Base-by-base conservation (phyloP, 2,113 vertebrate species). In the Notarius lentiginosus region DNA sequence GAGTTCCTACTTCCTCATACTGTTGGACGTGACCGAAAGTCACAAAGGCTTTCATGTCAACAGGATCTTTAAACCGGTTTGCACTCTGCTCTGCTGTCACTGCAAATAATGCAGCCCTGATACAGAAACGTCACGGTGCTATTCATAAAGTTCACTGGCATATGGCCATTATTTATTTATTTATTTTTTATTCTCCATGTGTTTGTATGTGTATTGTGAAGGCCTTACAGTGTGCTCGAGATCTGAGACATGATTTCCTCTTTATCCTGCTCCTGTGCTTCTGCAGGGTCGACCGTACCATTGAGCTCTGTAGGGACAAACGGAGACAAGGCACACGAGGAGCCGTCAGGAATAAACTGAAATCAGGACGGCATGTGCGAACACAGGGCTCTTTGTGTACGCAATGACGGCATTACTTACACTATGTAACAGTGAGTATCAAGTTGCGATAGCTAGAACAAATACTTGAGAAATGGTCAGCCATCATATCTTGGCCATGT, bases 181-280 rank as follows among this genome's bases (percentile, higher is more conserved):
- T 9, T 9, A 60, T 49, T 27, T 17, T 10, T 9, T 9, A 60
- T 49, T 56, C 11, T 76, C 68, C 7, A 0, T 58, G 80, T 68
- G 27, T 79, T 47, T 63, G 34, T 73, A 11, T n/a, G 56, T 76
- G 27, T 82, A n/a, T 20, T 86, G 24, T 0, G 47, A 27, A 58
- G 22, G 24, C 84, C 95, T 93, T 88, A 96, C 95, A 90, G 91
- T 88, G 7, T 84, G 83, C 89, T 92, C 30, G 93, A 94, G 70
- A 91, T 91, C 65, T 86, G 88, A 24, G 91, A 92, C 1, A 47
- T 75, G 73, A 27, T 41, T 5, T 92, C 92, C 47, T 92, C 91
- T 68, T 89, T 89, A 41, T 89, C 89, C 56, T 87, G 83, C 55
- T 89, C 70, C 27, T 65, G 76, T 47, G 80, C 73, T 66, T 88